Base-by-base conservation (phyloP, 2,797 vertebrate species). In the Kryptolebias ocellatus region DNA sequence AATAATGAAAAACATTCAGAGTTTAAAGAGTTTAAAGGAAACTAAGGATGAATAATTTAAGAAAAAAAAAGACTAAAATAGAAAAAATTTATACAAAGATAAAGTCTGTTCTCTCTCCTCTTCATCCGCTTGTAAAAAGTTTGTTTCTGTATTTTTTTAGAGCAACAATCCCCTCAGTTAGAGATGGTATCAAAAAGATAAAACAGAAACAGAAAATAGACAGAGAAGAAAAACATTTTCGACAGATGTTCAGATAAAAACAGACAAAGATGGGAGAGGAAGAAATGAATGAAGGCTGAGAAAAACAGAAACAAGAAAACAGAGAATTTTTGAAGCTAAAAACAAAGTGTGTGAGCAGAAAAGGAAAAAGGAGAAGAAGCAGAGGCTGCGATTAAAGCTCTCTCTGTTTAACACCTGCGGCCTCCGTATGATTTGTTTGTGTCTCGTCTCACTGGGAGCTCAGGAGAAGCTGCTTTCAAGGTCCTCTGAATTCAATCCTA, bases 341-440 rank as follows among this genome's bases (percentile, higher is more conserved):
- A 20, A 15, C 3, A 29, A 14, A 47, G 44, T 12, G 39, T 42
- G 39, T 14, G 14, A 3, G 39, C 20, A 24, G 20, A 24, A 24
- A 42, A 42, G 11, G 11, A 42, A 12, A 12, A 42, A 2, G 14
- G 12, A 55, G n/a, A 15, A 56, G 0, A 51, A 24, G 20, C 62
- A 11, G 4, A 4, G 34, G 18, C 15, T 3, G 2, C 47, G 50
- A 60, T 54, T 64, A 54, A 49, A 44, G n/a, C 50, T 49, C 44
- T 61, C 59, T 20, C 44, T n/a, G 10, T 58, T 64, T 47, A 44
- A 71, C 60, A 62, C 76, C 65, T 64, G 66, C 27, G 29, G 78
- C 71, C 70, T 67, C 54, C 53, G 62, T 68, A 29, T 57, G 68
- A 79, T 80, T 78, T 72, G 80, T 86, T 88, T 83, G 80, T 6